phyloP scores from a whole-genome alignment of 2,113 vertebrate species.

The Corvus hawaiiensis region DNA sequence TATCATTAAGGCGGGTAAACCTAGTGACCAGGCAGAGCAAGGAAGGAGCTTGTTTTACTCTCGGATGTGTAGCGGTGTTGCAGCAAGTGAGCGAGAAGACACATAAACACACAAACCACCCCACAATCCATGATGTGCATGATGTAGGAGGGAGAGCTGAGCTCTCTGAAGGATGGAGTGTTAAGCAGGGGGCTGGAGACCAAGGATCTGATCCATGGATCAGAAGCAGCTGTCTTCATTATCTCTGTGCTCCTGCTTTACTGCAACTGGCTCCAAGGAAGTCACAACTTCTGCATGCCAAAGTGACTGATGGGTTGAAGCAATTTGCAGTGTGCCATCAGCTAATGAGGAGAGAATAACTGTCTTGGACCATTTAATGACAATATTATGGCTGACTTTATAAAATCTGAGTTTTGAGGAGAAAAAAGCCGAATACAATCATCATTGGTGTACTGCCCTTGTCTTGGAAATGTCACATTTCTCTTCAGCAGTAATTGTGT shows the following conservation, averaged over 20 bases:
- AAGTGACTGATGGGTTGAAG: not conserved
- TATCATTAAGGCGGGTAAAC: not conserved
- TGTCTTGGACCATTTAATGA: not conserved
- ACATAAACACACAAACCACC: not conserved
- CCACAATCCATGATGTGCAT: not conserved
- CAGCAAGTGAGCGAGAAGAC: not conserved
- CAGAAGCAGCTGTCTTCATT: not conserved
- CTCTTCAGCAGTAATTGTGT: not conserved
- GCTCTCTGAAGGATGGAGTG: not conserved
- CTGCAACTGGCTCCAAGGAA: not conserved
- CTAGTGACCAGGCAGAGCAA: not conserved
- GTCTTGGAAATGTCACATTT: not conserved
- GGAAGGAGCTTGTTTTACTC: not conserved
- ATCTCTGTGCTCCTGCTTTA: not conserved
- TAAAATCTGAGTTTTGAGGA: not conserved
- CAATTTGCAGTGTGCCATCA: not conserved
- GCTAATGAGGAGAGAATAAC: slow-evolving; percentile 1
- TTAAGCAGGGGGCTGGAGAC: not conserved
- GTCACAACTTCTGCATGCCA: not conserved
- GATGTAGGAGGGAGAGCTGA: not conserved
- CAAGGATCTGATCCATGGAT: not conserved
- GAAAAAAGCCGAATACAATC: not conserved
- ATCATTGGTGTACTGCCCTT: not conserved
- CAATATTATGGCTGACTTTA: not conserved
- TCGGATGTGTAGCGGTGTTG: not conserved